Conservation (phyloP, 2,888 invertebrate species). For the Galerucella nymphaeae region DNA sequence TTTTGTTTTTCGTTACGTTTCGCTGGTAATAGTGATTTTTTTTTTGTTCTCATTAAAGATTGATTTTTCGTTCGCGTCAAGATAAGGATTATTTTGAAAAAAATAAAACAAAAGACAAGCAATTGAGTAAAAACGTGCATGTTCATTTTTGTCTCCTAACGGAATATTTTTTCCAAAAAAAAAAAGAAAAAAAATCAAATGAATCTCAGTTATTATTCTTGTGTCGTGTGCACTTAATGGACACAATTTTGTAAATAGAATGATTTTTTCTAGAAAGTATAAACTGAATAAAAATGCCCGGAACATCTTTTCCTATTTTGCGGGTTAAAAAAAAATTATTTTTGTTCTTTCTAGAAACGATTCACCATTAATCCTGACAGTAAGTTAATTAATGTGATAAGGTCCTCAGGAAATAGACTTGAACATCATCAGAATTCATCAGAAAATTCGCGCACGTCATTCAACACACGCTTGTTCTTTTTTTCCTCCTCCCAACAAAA, state of each 20-base stretch:
- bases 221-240: slow-evolving; percentile 45
- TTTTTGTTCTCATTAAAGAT: too few relatives aligned
- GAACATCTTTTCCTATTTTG: background rate
- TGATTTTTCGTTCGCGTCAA: too few relatives aligned
- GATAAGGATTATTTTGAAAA: slow-evolving; percentile 46
- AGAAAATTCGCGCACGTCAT: slow-evolving; percentile 46
- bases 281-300: background rate
- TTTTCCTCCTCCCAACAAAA: slow-evolving; percentile 13
- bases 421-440: slow-evolving; percentile 59
- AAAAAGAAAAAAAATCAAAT: slow-evolving; percentile 51
- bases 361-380: slow-evolving; percentile 43
- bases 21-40: slow-evolving; percentile 37
- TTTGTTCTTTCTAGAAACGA: slow-evolving; percentile 23
- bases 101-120: slow-evolving; percentile 48
- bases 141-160: slow-evolving; percentile 54
- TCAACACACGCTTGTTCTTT: slow-evolving; percentile 41
- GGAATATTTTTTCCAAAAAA: slow-evolving; percentile 40
- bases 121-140: slow-evolving; percentile 51
- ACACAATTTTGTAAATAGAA: slow-evolving; percentile 47
- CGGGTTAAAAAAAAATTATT: slow-evolving; percentile 14
- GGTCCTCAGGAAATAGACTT: slow-evolving; percentile 64
- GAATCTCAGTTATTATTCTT: slow-evolving; percentile 57
- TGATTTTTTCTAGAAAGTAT: slow-evolving; percentile 13
- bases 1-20: slow-evolving; percentile 53
- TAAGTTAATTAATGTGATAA: slow-evolving; percentile 63